These are phyloP conservation scores for Carollia perspicillata DNA, from an alignment of 2,113 vertebrate genomes.

Conservation along the genomic window DNA sequence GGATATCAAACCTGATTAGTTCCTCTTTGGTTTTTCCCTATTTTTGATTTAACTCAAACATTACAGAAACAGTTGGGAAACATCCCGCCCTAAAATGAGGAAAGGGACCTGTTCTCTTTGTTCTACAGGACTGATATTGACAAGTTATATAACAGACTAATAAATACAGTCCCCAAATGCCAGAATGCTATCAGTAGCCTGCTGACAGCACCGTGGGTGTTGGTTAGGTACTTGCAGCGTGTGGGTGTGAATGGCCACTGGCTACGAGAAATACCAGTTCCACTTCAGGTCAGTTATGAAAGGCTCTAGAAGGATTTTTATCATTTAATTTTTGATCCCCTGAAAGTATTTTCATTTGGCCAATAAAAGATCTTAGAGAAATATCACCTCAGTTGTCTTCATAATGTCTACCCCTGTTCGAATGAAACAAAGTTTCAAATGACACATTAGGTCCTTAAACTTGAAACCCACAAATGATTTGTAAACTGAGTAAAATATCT, in stretches of 20 bases:
- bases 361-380: neutral
- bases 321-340: neutral
- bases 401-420: neutral
- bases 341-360: conserved; percentile 16
- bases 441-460: neutral
- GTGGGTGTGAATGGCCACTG: neutral
- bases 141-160: neutral
- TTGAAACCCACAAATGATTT: conserved; percentile 9
- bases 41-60: neutral
- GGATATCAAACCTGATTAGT: neutral
- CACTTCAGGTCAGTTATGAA: neutral
- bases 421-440: neutral
- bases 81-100: neutral
- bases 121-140: neutral
- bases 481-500: neutral
- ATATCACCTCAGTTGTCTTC: neutral
- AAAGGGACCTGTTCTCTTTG: neutral
- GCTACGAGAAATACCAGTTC: neutral
- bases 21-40: conserved; percentile 4
- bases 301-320: neutral
- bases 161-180: neutral
- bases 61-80: neutral
- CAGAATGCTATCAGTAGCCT: neutral
- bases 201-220: neutral
- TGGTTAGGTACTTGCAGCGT: neutral